Base-by-base conservation (phyloP, 2,113 vertebrate genomes). In the Heterotis niloticus region DNA sequence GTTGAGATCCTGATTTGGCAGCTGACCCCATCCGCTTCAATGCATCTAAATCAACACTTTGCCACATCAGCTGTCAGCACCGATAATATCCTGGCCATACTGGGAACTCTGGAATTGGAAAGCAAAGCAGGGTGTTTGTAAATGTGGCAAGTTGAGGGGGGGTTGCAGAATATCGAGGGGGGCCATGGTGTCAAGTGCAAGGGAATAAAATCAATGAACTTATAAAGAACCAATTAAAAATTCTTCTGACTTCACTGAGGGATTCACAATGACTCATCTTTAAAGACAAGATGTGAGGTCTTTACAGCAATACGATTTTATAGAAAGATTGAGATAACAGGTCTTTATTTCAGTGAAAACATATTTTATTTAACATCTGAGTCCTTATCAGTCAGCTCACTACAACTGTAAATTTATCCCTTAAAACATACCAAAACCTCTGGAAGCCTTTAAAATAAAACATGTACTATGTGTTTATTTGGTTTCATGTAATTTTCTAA, bases 11-110 rank as follows among this genome's bases (percentile, higher is more conserved):
- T 44, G 34, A 44, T 44, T 44, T 78, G 18, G 86, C 95, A 99
- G 86, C 95, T 99, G 54, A 99, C 96, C 59, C 98, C 98, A 85
- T 99, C 97, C 79, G 96, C 95, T 89, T 99, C 96, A 68, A 98
- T 96, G 96, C 98, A 99, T 4, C 96, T 95, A 86, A 98, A 99
- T 83, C 97, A 94, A 80, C 85, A 99, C 98, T 80, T 96, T 98
- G 83, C 99, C 94, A 93, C 96, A 99, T 98, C 89, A 99, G 88
- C 87, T 99, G 97, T 80, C 99, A 93, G 83, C 98, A 99, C 10
- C 98, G 96, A 69, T 96, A 80, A 98, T 96, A 78, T 97, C 99
- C 34, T 99, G 97, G 5, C 98, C 96, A 0, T 99, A 98, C 87
- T 99, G 97, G 77, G 96, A 99, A 85, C 94, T 98, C 97, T 96